phyloP scores from a whole-genome alignment of 1,140 invertebrate species.

The Glomeris maerens region DNA sequence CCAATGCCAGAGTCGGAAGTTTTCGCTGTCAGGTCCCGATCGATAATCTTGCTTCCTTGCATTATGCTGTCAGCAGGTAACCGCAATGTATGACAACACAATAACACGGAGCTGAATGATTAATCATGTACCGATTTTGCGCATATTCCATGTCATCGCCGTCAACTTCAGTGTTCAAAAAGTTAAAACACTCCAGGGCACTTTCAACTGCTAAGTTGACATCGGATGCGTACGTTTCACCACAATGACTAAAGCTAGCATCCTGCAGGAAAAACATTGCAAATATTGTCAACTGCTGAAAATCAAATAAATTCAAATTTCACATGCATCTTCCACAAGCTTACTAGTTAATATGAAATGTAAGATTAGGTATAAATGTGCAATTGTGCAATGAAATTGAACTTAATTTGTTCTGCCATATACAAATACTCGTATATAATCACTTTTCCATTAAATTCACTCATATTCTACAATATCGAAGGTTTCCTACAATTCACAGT shows the following conservation, averaged over 20 bases:
- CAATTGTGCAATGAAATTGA: too few species aligned
- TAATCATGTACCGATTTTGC: neutral
- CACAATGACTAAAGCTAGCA: conserved; percentile 7
- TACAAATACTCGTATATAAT: too few species aligned
- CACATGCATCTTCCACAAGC: too few species aligned
- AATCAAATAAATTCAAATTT: too few species aligned
- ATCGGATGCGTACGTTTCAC: conserved; percentile 29
- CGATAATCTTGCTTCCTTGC: conserved; percentile 6
- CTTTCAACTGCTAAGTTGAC: conserved; percentile 39
- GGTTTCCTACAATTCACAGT: neutral
- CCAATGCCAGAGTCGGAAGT: conserved; percentile 35
- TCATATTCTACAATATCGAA: neutral
- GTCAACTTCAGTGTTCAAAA: conserved; percentile 36
- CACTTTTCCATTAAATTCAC: neutral
- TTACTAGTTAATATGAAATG: too few species aligned
- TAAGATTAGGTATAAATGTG: too few species aligned
- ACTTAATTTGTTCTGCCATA: too few species aligned
- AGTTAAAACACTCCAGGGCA: conserved; percentile 41
- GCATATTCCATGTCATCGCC: conserved; percentile 21
- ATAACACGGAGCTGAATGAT: too few species aligned
- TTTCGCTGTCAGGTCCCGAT: conserved; percentile 30
- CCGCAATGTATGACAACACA: neutral
- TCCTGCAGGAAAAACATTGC: too few species aligned
- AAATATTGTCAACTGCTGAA: too few species aligned
- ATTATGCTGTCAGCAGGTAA: neutral